Conservation (phyloP, 2,797 vertebrate genomes). For the Mionectes olivaceus region DNA sequence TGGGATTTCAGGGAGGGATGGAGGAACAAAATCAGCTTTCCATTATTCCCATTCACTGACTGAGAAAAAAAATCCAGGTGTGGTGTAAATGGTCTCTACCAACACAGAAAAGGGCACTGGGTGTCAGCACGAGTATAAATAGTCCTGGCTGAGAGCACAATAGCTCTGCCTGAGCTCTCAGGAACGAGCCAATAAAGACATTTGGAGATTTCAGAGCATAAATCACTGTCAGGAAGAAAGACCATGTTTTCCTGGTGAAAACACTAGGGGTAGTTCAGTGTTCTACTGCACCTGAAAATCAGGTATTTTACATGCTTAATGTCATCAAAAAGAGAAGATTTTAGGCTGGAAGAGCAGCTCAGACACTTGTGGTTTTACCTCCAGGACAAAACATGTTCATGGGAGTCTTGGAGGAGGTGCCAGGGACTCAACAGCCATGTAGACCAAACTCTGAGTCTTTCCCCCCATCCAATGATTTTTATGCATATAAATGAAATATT, state of each 20-base stretch:
- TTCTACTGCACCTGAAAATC: neutral
- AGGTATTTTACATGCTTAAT: neutral
- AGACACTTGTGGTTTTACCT: neutral
- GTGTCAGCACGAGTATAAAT: neutral
- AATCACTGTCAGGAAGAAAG: slow-evolving; percentile 40
- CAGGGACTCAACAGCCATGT: neutral
- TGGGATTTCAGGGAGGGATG: neutral
- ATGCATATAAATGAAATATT: neutral
- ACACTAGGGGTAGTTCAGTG: neutral
- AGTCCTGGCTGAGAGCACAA: neutral
- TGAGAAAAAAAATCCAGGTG: neutral
- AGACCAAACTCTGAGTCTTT: neutral
- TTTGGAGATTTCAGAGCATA: slow-evolving; percentile 5
- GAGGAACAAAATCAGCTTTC: neutral
- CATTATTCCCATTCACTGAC: neutral
- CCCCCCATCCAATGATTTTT: neutral
- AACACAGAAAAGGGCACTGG: neutral
- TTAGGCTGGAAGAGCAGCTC: neutral
- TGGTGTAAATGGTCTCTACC: neutral
- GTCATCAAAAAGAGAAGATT: neutral
- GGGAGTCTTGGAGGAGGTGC: neutral
- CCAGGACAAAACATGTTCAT: neutral
- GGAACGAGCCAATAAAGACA: slow-evolving; percentile 12
- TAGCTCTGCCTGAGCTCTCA: neutral
- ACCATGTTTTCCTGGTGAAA: neutral